Base-by-base conservation (phyloP, 2,888 invertebrate species). In the Dryobota labecula region DNA sequence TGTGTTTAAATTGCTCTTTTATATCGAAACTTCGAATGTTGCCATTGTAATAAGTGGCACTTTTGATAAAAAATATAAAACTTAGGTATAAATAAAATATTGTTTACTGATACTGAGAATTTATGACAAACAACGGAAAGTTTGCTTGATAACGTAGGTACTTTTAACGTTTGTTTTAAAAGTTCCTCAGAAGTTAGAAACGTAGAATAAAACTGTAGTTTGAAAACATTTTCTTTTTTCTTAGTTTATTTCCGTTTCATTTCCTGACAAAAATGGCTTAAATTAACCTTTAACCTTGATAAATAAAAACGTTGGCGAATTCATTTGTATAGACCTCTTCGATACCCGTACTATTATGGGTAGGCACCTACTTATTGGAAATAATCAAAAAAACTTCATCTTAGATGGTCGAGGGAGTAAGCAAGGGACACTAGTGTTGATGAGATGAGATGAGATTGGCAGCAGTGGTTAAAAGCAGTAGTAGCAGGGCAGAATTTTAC, bases 41-140 rank as follows among this genome's bases (percentile, higher is more conserved):
- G n/a, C 18, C 9, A 20, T 27, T 49, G 13, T 8, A 54, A 36
- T 13, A 58, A 18, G 41, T 65, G 33, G 43, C 47, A 54, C 33
- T 33, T 64, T 18, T 15, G 56, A 43, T 65, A 73, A 51, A 49
- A 57, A 30, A 24, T 20, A 41, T 41, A 5, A 20, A 15, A n/a
- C 24, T 5, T 53, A 38, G 1, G 3, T 60, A 56, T 27, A 38
- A 38, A n/a, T n/a, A 47, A 41, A 18, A 30, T 47, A 47, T 33
- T 13, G 4, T 13, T 20, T 24, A 72, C n/a, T 47, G 73, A 56
- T 74, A 45, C 58, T 53, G 58, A 47, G 24, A 61, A 43, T 36
- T 56, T 56, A 30, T 20, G 13, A 61, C 13, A 51, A 68, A 74
- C 49, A 75, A 56, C 43, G 75, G 74, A 74, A 75, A 75, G 43